Base-by-base conservation (phyloP, 2,113 vertebrate species). In the Syrmaticus mikado region DNA sequence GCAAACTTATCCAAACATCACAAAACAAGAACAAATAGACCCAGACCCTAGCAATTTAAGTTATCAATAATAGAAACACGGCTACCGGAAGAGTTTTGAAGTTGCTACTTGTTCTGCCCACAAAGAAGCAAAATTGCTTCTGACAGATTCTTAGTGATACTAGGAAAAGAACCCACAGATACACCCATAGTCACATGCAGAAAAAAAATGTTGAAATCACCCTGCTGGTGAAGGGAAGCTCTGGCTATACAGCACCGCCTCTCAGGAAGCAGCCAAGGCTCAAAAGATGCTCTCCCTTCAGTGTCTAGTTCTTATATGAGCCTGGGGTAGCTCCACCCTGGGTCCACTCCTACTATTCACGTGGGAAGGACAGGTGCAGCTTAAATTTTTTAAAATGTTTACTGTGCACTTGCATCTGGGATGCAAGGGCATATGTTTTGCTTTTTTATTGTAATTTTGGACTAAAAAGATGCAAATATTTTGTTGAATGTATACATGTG, bases 41-140 rank as follows among this genome's bases (percentile, higher is more conserved):
- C 28, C 28, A 4, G 15, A 45, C 25, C n/a, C 18, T 8, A 22
- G 8, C 34, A 66, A 5, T 62, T 48, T 12, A 28, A 67, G 4
- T 12, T 58, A 32, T 57, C 8, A 21, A 0, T n/a, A 60, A 60
- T 58, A 48, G 46, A 55, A 84, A 32, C 1, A 0, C 0, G 7
- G 14, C 36, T 83, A 22, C 18, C 34, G 38, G n/a, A 58, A 62
- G 36, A 73, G 45, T 3, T 81, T 50, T 53, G 60, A 11, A 71
- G 27, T 24, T 60, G 12, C 9, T 2, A 17, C 15, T 53, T 53
- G 52, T 30, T 25, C 25, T 27, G 15, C 9, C 14, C 52, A 53
- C 52, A 53, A 17, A 30, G 52, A 28, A 53, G 27, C 52, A 53
- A 28, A 30, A 53, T 53, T 53, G 15, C 52, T 53, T 53, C 14